Conservation (phyloP, 2,113 vertebrate species). For the Stegostoma tigrinum region DNA sequence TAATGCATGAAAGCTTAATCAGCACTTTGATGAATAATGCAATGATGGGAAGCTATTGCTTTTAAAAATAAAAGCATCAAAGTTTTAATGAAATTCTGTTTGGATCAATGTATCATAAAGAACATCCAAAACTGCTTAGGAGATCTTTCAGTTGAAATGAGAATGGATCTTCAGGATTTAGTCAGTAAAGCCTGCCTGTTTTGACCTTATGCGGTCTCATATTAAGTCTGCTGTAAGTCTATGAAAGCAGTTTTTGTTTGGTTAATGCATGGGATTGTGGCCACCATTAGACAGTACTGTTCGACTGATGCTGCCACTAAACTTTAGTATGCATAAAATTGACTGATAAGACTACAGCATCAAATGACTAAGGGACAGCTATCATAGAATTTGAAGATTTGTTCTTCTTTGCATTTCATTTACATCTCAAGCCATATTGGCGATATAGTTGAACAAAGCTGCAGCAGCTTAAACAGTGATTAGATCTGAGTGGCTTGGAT, state of each 20-base stretch:
- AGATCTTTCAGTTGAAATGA: constrained; percentile 65
- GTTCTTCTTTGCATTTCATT: constrained; percentile 63
- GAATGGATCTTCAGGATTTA: constrained; percentile 68
- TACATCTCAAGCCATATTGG: constrained; percentile 63
- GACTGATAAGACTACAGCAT: constrained; percentile 61
- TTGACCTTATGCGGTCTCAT: constrained; percentile 59
- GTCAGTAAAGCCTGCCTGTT: constrained; percentile 62
- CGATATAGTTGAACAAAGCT: constrained; percentile 65
- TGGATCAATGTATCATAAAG: constrained; percentile 64
- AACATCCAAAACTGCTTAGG: constrained; percentile 64
- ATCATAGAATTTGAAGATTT: constrained; percentile 56
- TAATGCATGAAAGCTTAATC: constrained; percentile 62
- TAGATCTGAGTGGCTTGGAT: constrained; percentile 65
- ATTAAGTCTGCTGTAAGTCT: constrained; percentile 50
- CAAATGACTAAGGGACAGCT: constrained; percentile 57
- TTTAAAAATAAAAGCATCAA: constrained; percentile 61
- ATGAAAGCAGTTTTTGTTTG: constrained; percentile 62
- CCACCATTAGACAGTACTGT: constrained; percentile 48
- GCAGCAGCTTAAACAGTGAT: constrained; percentile 59
- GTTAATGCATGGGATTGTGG: constrained; percentile 49
- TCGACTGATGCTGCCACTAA: constrained; percentile 48
- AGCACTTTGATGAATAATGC: constrained; percentile 54
- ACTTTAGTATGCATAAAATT: constrained; percentile 57
- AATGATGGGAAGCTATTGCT: constrained; percentile 60
- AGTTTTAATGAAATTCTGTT: constrained; percentile 66